These are phyloP conservation scores for Sus cebifrons DNA, from an alignment of 2,797 vertebrate genomes.

Conservation along the genomic window DNA sequence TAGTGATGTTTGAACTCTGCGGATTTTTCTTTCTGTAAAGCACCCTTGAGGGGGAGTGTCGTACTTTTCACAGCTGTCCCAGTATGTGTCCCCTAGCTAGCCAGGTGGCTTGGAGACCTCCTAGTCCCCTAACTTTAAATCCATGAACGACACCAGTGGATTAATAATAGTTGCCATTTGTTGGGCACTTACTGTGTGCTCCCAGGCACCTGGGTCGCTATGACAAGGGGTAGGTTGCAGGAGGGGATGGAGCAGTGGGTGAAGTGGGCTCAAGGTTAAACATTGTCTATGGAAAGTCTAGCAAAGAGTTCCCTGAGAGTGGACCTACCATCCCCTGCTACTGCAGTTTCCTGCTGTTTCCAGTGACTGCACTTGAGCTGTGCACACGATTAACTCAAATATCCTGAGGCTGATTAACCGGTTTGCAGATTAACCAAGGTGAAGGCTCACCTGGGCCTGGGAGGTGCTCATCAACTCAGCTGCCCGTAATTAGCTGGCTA, in stretches of 20 bases:
- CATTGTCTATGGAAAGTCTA: background rate
- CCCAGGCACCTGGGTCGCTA: background rate
- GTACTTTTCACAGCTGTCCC: background rate
- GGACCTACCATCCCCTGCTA: constrained; percentile 4
- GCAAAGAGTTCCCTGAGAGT: background rate
- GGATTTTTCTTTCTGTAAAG: constrained; percentile 50
- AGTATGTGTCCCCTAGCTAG: background rate
- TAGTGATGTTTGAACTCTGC: constrained; percentile 1
- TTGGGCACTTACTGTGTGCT: background rate
- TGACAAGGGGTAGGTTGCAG: background rate
- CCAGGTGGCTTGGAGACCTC: constrained; percentile 1
- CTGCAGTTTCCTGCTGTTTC: constrained; percentile 19
- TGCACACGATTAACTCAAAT: constrained; percentile 61
- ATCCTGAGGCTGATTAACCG: constrained; percentile 49
- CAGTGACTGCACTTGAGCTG: constrained; percentile 52
- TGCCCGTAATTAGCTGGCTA: constrained; percentile 32
- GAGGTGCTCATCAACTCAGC: background rate
- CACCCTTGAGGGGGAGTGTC: background rate
- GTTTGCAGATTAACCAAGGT: constrained; percentile 80
- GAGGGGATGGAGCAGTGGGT: background rate
- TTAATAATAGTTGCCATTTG: background rate
- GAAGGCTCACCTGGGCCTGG: constrained; percentile 57
- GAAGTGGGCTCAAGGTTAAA: background rate
- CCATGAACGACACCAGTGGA: background rate
- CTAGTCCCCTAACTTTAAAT: constrained; percentile 6